Conservation (phyloP, 1,140 invertebrate genomes). For the Diuraphis noxia region DNA sequence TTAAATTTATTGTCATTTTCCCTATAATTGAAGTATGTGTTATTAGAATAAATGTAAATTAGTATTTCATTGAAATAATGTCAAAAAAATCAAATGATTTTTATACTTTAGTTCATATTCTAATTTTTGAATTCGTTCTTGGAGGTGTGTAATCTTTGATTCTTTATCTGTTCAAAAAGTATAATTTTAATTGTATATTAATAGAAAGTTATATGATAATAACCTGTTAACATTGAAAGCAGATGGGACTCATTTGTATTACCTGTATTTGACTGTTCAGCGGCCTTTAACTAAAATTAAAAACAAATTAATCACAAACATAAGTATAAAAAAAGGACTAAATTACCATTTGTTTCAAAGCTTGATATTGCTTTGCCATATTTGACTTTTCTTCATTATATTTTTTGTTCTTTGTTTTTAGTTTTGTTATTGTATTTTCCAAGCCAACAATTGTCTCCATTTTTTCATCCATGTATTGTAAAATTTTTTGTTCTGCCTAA, state of each 20-base stretch:
- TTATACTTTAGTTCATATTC: conserved; percentile 31
- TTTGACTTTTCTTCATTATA: not conserved
- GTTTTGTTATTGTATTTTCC: not conserved
- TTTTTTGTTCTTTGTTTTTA: conserved; percentile 19
- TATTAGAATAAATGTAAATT: not conserved
- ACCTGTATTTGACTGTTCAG: not conserved
- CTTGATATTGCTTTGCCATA: conserved; percentile 3
- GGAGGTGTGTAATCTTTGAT: not conserved
- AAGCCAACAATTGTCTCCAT: not conserved
- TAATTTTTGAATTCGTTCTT: not conserved
- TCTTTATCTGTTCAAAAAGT: conserved; percentile 1
- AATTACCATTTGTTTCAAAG: conserved; percentile 15
- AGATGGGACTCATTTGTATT: not conserved
- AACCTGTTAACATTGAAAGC: not conserved
- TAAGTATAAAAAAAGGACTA: not conserved
- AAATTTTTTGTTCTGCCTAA: conserved; percentile 30
- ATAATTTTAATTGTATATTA: not conserved
- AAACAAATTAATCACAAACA: not conserved
- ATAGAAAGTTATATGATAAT: not conserved
- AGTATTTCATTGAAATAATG: not conserved
- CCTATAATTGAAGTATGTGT: not conserved
- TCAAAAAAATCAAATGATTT: too few relatives aligned
- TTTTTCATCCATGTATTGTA: conserved; percentile 24
- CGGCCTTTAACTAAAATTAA: not conserved
- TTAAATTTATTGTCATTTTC: not conserved